Evolutionary conservation across 2,113 vertebrate species (phyloP).

Genomic region (Prionailurus bengalensis): DNA sequence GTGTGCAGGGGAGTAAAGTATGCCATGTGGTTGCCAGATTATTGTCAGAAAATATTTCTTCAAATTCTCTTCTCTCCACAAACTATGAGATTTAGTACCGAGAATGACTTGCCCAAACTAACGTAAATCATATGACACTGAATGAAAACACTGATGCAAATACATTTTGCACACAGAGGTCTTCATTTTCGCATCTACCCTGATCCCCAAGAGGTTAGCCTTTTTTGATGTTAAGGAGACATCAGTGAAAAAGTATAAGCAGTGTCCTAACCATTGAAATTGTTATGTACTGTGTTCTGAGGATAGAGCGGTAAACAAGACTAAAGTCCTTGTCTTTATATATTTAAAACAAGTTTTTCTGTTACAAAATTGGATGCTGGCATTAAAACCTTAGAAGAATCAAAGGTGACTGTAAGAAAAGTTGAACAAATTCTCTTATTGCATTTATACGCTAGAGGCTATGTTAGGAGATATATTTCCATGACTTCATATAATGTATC

Average conservation of each 20-base stretch:
- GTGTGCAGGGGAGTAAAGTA: accelerated
- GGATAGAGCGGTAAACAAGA: background rate
- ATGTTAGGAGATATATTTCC: background rate
- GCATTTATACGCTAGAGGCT: background rate
- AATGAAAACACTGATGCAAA: background rate
- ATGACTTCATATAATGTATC: background rate
- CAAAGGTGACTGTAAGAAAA: background rate
- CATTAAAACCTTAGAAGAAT: background rate
- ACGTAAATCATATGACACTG: background rate
- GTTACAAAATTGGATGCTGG: background rate
- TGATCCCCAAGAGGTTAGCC: background rate
- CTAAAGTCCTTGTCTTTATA: background rate
- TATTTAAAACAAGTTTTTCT: background rate
- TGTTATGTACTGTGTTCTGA: background rate
- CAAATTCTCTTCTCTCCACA: background rate
- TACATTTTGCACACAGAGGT: background rate
- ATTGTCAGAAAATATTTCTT: background rate
- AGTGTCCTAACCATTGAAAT: background rate
- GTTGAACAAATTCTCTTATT: background rate
- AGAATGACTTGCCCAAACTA: background rate
- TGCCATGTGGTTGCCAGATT: background rate
- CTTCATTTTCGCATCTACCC: background rate
- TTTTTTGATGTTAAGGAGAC: background rate
- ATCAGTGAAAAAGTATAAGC: background rate
- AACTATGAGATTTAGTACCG: background rate